Evolutionary conservation across 64 coral and sea anemone species (phyloP), one percentile per base, ranked within the genome.

Genomic region (Orbicella faveolata): DNA sequence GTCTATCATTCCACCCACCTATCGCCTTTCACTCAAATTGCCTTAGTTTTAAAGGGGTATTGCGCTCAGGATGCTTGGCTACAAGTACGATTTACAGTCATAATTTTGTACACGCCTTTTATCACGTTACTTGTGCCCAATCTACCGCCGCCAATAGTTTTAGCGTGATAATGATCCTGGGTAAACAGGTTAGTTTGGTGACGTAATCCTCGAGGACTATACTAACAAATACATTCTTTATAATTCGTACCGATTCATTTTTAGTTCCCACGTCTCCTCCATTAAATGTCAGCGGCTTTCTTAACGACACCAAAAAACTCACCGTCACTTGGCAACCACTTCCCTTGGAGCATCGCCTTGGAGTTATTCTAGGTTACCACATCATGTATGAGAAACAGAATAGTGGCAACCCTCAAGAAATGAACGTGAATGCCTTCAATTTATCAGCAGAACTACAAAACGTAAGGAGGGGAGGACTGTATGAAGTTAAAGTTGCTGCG

Each of bases 211-310:
- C 14, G 25, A 77, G 0, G 4, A 18, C 33, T 77, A 16, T 2
- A 16, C 26, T 77, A 5, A 19, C 16, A n/a, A 17, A 77, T 35
- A 34, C 21, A 19, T 39, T 16, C 25, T 1, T 7, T 67, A 18
- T 67, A 18, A 21, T 18, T 70, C 10, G 6, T 69, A 21, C 9
- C 57, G 23, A 65, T 84, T 74, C 63, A 14, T 5, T 80, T 72
- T 13, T 51, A 91, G 89, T 63, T 20, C 83, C 90, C 39, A 36
- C 69, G 8, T 78, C 82, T 17, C 63, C 51, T 35, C 90, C 90
- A 12, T 19, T 79, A 80, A 92, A 88, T 19, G 83, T 92, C 30
- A 87, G 11, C n/a, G 82, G 19, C 23, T 85, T 85, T 14, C 19
- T 73, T 36, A 13, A 39, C 39, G 4, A 48, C 11, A 17, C 37